A percentile compares a stretch with the other conserved stretches of the same genome.
Conservation (phyloP, 2,113 vertebrate species). For the Poeciliopsis turrubarensis region DNA sequence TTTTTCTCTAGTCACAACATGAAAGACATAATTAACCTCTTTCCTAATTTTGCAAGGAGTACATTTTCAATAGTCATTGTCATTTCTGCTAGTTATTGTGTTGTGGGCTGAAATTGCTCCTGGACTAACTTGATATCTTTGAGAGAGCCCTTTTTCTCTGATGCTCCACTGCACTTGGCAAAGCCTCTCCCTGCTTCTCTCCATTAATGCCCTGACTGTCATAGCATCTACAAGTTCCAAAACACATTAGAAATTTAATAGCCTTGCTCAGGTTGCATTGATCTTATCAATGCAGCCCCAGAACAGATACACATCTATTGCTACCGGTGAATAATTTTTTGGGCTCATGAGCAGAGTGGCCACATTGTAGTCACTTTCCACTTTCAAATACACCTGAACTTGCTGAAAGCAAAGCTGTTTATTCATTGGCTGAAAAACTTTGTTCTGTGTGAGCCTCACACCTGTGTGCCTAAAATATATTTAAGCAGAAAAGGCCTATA, state of each 20-base stretch:
- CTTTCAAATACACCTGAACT: constrained; percentile 38
- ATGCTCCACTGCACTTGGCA: constrained; percentile 74
- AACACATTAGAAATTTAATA: constrained; percentile 82
- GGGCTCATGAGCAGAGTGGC: constrained; percentile 31
- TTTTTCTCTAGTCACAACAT: constrained; percentile 25
- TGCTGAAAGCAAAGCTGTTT: constrained; percentile 14
- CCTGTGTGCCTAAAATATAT: constrained; percentile 18
- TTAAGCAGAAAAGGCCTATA: constrained; percentile 28
- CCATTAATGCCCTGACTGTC: constrained; percentile 75
- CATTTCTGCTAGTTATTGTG: constrained; percentile 52
- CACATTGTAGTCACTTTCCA: constrained; percentile 36
- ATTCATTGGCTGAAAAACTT: constrained; percentile 10
- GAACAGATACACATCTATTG: constrained; percentile 62
- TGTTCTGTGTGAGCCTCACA: constrained; percentile 22
- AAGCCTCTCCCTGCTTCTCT: constrained; percentile 43
- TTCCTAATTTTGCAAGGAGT: constrained; percentile 50
- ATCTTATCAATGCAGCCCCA: constrained; percentile 73
- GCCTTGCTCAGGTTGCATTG: constrained; percentile 78
- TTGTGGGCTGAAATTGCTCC: constrained; percentile 57
- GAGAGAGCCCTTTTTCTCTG: constrained; percentile 63
- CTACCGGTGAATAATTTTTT: constrained; percentile 51
- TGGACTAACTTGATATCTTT: constrained; percentile 73
- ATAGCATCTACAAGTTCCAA: constrained; percentile 77
- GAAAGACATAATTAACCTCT: constrained; percentile 55
- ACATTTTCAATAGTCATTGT: constrained; percentile 47